Evolutionary conservation across 2,113 vertebrate species (phyloP), one percentile per base, ranked within the genome.

Genomic region (Pachyramphus minor): DNA sequence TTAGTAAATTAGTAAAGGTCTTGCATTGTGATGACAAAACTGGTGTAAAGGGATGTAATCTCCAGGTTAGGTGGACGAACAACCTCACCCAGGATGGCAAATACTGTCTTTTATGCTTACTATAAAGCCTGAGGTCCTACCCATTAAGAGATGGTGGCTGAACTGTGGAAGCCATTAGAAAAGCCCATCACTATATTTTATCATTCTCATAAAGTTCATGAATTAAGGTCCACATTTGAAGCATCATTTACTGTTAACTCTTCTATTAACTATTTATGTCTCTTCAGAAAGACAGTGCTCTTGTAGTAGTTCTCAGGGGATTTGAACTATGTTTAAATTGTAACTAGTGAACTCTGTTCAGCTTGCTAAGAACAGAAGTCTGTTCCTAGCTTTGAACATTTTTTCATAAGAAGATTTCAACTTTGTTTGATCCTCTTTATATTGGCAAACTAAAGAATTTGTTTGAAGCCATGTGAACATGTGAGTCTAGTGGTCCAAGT

Each of bases 181-280:
- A 77, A 86, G 42, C 76, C 23, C 13, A 67, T 88, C 17, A 12
- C 73, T 81, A 2, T 67, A 59, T 75, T 95, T 95, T 93, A 95
- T 93, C 63, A 20, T 93, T 90, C 71, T 88, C 76, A 50, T 84
- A 90, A 95, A 93, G 39, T 86, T 83, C 27, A 47, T 66, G 35
- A 96, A 84, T 84, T 96, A 90, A 90, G 39, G 67, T 47, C 63
- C 3, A 5, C 33, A 49, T 93, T 95, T 93, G 77, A 86, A 95
- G 68, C 79, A 81, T 86, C 55, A 84, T 86, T 92, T 90, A 71
- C 47, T 84, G 63, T 62, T 88, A 93, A 74, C 14, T 90, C 24
- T 27, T 77, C 39, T 75, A 74, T 92, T 95, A 95, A 89, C 89
- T 95, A 60, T 93, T 93, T 88, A 86, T 71, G 5, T 59, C 42